Conservation (phyloP, 2,797 vertebrate genomes). For the Sebastes variabilis region DNA sequence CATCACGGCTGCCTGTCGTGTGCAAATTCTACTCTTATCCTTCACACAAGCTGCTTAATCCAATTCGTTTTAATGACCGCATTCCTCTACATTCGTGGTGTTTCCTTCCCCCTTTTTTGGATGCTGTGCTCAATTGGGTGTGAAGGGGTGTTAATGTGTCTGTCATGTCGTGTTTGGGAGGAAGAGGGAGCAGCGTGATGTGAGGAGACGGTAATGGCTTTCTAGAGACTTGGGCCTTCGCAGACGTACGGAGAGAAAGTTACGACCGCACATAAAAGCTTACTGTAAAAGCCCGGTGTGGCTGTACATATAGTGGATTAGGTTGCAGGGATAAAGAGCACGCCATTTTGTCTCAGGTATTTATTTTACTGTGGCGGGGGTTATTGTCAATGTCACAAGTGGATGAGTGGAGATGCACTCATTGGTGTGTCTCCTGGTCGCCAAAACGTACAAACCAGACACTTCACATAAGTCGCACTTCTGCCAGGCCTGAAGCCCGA, state of each 20-base stretch:
- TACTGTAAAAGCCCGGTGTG: conserved; percentile 41
- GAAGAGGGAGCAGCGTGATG: conserved; percentile 59
- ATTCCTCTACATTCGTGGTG: conserved; percentile 52
- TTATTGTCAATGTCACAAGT: conserved; percentile 12
- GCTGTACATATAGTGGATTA: neutral
- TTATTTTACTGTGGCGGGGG: conserved; percentile 22
- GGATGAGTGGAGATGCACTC: neutral
- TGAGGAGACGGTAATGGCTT: conserved; percentile 68
- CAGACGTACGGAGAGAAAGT: conserved; percentile 46
- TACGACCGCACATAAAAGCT: conserved; percentile 61
- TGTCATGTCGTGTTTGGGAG: conserved; percentile 64
- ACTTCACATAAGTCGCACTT: conserved; percentile 11
- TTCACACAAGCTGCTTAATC: conserved; percentile 26
- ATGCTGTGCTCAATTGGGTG: conserved; percentile 71
- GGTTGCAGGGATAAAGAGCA: conserved; percentile 10
- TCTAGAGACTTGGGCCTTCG: conserved; percentile 61
- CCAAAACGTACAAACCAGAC: conserved; percentile 11
- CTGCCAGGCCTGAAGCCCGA: conserved; percentile 38
- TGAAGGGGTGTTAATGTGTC: conserved; percentile 80
- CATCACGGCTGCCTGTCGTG: conserved; percentile 5
- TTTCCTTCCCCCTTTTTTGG: conserved; percentile 57
- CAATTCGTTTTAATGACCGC: conserved; percentile 37
- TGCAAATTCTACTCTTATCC: conserved; percentile 33
- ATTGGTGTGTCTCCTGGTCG: conserved; percentile 5
- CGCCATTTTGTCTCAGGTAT: conserved; percentile 13